Percentiles rank a stretch among this genome's conserved stretches.
Evolutionary conservation across 2,888 invertebrate genomes (phyloP).

Genomic region (Clitarchus hookeri): DNA sequence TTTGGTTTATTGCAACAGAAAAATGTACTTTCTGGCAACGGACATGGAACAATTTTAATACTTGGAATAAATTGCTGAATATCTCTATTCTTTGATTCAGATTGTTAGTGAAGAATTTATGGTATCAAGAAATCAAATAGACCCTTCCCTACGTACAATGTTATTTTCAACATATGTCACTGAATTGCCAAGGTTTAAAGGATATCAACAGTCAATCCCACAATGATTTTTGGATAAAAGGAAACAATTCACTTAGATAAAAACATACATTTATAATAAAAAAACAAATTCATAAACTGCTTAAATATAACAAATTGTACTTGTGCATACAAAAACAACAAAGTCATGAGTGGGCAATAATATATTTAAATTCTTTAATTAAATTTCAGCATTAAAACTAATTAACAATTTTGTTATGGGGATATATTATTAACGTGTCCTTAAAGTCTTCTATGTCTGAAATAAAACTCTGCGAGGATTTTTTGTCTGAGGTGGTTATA

Average conservation of each 20-base stretch:
- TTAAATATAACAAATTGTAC: background rate
- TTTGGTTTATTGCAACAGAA: too few species aligned
- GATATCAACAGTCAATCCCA: too few species aligned
- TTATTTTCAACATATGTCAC: too few species aligned
- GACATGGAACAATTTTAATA: too few species aligned
- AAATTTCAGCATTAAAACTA: background rate
- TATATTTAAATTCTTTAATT: background rate
- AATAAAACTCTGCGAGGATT: background rate
- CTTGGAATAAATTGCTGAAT: too few species aligned
- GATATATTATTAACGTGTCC: background rate
- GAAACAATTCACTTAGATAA: background rate
- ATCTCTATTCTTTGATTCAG: too few species aligned
- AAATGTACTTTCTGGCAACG: too few species aligned
- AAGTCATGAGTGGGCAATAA: background rate
- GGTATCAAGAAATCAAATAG: too few species aligned
- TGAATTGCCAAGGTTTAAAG: too few species aligned
- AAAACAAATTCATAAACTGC: background rate
- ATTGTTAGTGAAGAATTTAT: too few species aligned
- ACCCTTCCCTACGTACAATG: too few species aligned
- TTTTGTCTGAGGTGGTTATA: background rate
- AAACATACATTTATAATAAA: background rate
- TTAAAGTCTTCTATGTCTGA: background rate
- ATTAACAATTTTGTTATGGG: conserved; percentile 1
- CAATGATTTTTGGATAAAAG: background rate
- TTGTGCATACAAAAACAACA: background rate